Base-by-base conservation (phyloP, 2,113 vertebrate species). In the Rhizomys pruinosus region DNA sequence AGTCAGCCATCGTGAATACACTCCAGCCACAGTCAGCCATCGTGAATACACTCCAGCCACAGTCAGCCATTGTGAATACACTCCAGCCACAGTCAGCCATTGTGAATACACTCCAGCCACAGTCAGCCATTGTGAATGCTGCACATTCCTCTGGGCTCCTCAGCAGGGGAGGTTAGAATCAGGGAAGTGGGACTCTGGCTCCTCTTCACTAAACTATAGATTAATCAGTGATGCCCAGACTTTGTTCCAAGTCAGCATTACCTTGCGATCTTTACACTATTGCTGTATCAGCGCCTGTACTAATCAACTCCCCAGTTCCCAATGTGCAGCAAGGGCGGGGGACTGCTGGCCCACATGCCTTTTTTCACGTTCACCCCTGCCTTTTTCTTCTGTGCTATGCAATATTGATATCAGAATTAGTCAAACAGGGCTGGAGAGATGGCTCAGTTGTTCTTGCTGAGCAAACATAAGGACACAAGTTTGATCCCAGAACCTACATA, bases 311-410 rank as follows among this genome's bases (percentile, higher is more conserved):
- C 10, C 13, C 22, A 52, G 7, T 73, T 87, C 81, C 8, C 42
- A 63, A 2, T 7, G 25, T 15, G 34, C 17, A 32, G 13, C 57
- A n/a, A 74, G 32, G n/a, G 3, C 5, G 47, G 52, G n/a, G 71
- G 27, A 5, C 61, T 25, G 3, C 32, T 23, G 63, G 42, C 39
- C 11, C 0, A 3, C 1, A 1, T 2, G 5, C 7, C 32, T 44
- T 42, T 27, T 73, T 55, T 27, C 32, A 72, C 37, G 71, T 47
- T 47, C n/a, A 32, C 23, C 12, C 16, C 22, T 3, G 3, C 27
- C 23, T 82, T 42, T 87, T 74, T 9, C 61, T 12, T 82, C 37
- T 69, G 71, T 73, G 27, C n/a, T 94, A 61, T 84, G 59, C 73
- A 74, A 59, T 42, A 11, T 3, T 19, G 32, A 68, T 34, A 12